These are phyloP conservation scores for Choristoneura rosaceana DNA, from an alignment of 2,888 invertebrate genomes.

Conservation along the genomic window DNA sequence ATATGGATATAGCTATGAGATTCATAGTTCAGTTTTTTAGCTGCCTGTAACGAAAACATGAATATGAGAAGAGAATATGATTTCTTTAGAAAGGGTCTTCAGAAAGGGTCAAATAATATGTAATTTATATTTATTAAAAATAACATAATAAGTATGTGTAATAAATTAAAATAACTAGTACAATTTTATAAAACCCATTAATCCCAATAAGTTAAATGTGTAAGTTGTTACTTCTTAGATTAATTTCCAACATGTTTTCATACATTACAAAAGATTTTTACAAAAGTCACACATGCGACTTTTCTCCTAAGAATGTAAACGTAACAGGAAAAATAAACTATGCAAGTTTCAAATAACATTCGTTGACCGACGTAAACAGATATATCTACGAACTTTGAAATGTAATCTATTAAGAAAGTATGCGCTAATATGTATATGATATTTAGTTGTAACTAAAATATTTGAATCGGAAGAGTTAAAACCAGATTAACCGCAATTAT, in stretches of 20 bases:
- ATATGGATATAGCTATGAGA: conserved; percentile 61
- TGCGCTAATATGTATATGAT: background rate
- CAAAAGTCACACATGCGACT: background rate
- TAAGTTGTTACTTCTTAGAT: background rate
- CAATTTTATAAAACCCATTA: background rate
- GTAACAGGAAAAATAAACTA: conserved; percentile 47
- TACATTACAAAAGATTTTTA: background rate
- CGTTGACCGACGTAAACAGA: conserved; percentile 54
- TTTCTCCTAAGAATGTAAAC: conserved; percentile 29
- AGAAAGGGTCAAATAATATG: too few species aligned
- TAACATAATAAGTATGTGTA: too few species aligned
- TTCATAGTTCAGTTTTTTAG: conserved; percentile 77
- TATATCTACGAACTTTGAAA: background rate
- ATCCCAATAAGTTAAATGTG: background rate
- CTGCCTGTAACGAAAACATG: conserved; percentile 60
- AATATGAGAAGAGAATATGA: background rate
- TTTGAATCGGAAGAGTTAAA: conserved; percentile 47
- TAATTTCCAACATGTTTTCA: background rate
- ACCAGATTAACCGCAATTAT: conserved; percentile 64
- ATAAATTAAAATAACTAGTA: too few species aligned
- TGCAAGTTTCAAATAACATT: conserved; percentile 52
- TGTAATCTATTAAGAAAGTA: background rate
- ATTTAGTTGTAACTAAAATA: background rate
- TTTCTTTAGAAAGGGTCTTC: too few species aligned
- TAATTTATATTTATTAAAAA: too few species aligned